Conservation (phyloP, 2,797 vertebrate species). For the Schizopygopsis malacanthus region DNA sequence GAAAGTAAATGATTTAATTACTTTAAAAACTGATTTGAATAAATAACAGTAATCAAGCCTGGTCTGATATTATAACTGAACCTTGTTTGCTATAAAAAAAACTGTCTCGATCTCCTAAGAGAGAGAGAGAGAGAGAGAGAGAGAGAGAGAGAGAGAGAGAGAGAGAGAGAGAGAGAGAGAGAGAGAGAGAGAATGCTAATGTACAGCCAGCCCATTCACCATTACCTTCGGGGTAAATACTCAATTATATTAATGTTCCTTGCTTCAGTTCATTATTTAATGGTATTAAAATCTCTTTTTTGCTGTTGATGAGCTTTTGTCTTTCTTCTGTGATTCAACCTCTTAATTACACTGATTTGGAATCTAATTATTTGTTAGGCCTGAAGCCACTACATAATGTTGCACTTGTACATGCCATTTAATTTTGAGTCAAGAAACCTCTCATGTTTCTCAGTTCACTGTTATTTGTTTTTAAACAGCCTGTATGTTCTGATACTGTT, state of each 20-base stretch:
- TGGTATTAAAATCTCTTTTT: slow-evolving; percentile 74
- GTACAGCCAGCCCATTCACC: slow-evolving; percentile 83
- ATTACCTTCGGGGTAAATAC: slow-evolving; percentile 75
- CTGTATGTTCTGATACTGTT: neutral
- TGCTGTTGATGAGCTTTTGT: slow-evolving; percentile 83
- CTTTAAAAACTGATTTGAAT: neutral
- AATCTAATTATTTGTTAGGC: slow-evolving; percentile 83
- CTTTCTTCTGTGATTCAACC: slow-evolving; percentile 81
- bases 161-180: too few species aligned
- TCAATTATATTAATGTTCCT: slow-evolving; percentile 81
- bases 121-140: too few species aligned
- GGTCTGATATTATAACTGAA: too few species aligned
- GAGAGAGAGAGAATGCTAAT: slow-evolving; percentile 60
- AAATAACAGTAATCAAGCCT: neutral
- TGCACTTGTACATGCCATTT: neutral
- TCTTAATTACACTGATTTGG: slow-evolving; percentile 87
- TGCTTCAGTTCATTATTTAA: slow-evolving; percentile 85
- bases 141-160: too few species aligned
- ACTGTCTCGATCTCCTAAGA: neutral
- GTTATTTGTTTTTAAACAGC: neutral
- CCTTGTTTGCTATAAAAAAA: too few species aligned
- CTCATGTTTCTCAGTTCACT: neutral
- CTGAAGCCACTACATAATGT: slow-evolving; percentile 73
- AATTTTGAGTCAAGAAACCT: neutral
- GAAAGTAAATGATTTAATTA: neutral